A percentile compares a stretch with the other conserved stretches of the same genome.
Evolutionary conservation across 2,888 invertebrate genomes (phyloP).

Genomic region (Calliscelio sp.): DNA sequence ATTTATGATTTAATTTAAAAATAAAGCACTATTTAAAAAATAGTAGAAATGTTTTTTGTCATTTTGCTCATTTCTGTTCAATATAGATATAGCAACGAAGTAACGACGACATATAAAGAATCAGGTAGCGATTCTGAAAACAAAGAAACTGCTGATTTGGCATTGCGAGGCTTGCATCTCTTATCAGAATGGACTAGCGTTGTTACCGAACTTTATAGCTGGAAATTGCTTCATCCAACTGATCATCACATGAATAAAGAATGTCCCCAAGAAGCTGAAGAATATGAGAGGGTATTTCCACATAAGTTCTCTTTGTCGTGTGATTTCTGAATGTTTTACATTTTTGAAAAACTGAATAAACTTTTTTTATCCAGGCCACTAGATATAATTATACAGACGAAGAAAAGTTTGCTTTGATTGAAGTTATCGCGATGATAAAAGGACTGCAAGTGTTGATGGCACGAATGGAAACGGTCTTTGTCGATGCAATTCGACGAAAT

Average conservation of each 20-base stretch:
- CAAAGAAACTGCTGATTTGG: conserved; percentile 95
- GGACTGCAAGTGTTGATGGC: conserved; percentile 98
- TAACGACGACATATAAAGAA: conserved; percentile 97
- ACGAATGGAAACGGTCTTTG: conserved; percentile 98
- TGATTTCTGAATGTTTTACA: too few species aligned
- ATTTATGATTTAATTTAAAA: neutral
- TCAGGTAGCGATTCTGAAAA: conserved; percentile 97
- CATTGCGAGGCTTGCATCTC: conserved; percentile 96
- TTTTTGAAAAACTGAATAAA: conserved; percentile 4
- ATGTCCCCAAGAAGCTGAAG: conserved; percentile 98
- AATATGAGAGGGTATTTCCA: conserved; percentile 94
- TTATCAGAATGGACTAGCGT: conserved; percentile 99
- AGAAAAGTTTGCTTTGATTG: conserved; percentile 99
- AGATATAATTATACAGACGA: conserved; percentile 98
- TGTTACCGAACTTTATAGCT: conserved; percentile 98
- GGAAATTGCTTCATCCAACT: conserved; percentile 99
- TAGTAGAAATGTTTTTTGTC: too few species aligned
- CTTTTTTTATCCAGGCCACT: conserved; percentile 89
- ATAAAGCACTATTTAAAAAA: too few species aligned
- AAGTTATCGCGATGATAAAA: conserved; percentile 99
- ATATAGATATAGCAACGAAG: conserved; percentile 87
- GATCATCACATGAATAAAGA: conserved; percentile 98
- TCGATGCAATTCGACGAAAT: conserved; percentile 95
- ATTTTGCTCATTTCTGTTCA: neutral
- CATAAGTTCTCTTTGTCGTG: conserved; percentile 13